These are phyloP conservation scores for Bubo scandiacus DNA, from an alignment of 2,113 vertebrate genomes.

Conservation along the genomic window DNA sequence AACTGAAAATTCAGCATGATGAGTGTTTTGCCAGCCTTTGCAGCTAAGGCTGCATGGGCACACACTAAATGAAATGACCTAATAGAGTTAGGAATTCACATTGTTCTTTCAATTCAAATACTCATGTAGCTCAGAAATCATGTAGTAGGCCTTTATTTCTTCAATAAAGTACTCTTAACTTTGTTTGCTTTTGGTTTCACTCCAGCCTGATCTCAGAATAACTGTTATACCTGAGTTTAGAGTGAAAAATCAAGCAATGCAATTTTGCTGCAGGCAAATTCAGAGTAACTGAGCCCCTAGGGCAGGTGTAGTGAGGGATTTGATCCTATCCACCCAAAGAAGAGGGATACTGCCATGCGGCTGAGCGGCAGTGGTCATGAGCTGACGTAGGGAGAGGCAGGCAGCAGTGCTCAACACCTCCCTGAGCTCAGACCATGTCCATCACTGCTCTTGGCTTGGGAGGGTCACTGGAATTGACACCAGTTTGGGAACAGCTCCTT, in stretches of 20 bases:
- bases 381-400: neutral
- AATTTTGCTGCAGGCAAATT: neutral
- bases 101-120: neutral
- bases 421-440: neutral
- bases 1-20: neutral
- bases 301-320: neutral
- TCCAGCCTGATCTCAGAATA: neutral
- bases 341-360: neutral
- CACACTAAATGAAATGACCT: neutral
- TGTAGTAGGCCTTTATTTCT: neutral
- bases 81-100: neutral
- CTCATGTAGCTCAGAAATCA: neutral
- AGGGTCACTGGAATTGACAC: neutral
- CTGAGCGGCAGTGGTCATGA: neutral
- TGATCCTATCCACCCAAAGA: neutral
- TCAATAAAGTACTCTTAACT: neutral
- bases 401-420: neutral
- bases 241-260: neutral
- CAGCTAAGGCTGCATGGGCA: neutral
- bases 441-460: neutral
- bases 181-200: neutral
- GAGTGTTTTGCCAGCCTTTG: neutral
- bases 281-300: neutral
- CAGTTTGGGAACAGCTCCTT: neutral
- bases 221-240: neutral